phyloP scores from a whole-genome alignment of 2,888 invertebrate species.

The Smittia aterrima region DNA sequence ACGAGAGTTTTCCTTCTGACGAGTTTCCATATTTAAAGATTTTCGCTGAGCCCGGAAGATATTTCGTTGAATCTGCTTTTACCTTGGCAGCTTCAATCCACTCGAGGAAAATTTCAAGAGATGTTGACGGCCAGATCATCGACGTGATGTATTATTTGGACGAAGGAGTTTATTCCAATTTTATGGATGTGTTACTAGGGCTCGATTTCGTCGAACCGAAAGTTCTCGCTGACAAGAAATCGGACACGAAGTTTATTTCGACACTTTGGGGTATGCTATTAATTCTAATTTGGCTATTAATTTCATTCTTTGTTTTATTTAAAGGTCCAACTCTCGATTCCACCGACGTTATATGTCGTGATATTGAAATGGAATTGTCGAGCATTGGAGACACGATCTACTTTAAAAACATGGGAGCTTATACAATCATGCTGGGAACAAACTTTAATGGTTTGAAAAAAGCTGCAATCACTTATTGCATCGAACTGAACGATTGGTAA shows the following conservation, averaged over 20 bases:
- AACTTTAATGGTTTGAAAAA: conserved; percentile 64
- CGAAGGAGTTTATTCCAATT: conserved; percentile 64
- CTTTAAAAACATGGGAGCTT: conserved; percentile 65
- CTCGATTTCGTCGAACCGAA: conserved; percentile 45
- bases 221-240: conserved; percentile 43
- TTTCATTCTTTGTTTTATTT: not conserved
- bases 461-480: too few species aligned
- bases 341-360: conserved; percentile 57
- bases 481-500: conserved; percentile 50
- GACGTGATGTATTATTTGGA: conserved; percentile 60
- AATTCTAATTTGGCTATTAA: not conserved
- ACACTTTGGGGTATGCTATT: conserved; percentile 55
- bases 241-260: conserved; percentile 44
- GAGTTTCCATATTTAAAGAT: conserved; percentile 47
- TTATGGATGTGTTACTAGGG: conserved; percentile 56
- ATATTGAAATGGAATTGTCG: conserved; percentile 57
- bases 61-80: conserved; percentile 61
- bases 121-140: conserved; percentile 43
- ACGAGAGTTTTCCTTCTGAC: conserved; percentile 41
- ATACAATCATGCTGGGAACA: conserved; percentile 56
- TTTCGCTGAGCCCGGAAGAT: conserved; percentile 61
- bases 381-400: conserved; percentile 62
- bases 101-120: conserved; percentile 54
- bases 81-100: conserved; percentile 59
- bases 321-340: conserved; percentile 62